These are phyloP conservation scores for Lycocerus yunnanus DNA, from an alignment of 2,888 invertebrate species.

Conservation along the genomic window DNA sequence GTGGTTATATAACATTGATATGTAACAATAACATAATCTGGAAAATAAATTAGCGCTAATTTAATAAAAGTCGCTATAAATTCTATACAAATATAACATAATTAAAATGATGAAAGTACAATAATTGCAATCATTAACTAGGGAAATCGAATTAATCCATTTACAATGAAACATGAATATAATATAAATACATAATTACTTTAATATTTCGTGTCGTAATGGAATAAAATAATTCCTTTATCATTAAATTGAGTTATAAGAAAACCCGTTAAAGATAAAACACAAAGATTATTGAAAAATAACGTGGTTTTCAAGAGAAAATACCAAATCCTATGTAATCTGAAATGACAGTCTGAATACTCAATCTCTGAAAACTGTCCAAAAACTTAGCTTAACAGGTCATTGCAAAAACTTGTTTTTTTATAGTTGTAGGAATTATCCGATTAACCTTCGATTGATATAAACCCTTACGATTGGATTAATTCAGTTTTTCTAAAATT, in stretches of 20 bases:
- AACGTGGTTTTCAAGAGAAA: constrained; percentile 35
- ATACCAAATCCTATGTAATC: constrained; percentile 37
- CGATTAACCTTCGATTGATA: no score
- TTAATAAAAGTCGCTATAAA: background rate
- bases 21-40: background rate
- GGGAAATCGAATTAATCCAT: constrained; percentile 12
- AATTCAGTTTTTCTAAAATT: background rate
- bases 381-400: constrained; percentile 36
- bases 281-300: constrained; percentile 40
- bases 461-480: background rate
- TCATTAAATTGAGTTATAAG: constrained; percentile 38
- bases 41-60: background rate
- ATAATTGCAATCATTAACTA: background rate
- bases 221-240: background rate
- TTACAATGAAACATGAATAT: constrained; percentile 30
- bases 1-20: background rate
- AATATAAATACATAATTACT: background rate
- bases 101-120: background rate
- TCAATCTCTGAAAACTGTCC: constrained; percentile 37
- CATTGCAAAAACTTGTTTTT: constrained; percentile 37
- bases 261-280: constrained; percentile 38
- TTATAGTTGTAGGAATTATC: background rate
- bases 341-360: constrained; percentile 35
- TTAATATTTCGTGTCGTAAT: background rate
- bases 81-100: background rate